Percentiles rank a stretch among this genome's conserved stretches.
These are phyloP conservation scores for Drosophila miranda DNA, from an alignment of 1,140 invertebrate species.

Conservation along the genomic window DNA sequence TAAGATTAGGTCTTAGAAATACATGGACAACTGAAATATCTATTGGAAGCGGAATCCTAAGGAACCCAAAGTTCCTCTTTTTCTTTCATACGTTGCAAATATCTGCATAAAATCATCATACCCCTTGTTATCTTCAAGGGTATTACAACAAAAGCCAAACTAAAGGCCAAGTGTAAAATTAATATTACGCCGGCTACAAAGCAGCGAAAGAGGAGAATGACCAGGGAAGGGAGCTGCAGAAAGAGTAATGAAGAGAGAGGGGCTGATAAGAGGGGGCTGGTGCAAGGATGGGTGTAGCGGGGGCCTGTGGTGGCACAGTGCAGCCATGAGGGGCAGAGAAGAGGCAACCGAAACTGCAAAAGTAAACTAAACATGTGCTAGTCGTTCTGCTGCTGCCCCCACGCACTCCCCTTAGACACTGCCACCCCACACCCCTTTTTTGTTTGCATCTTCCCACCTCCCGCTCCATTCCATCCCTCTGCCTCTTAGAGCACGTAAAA, in stretches of 20 bases:
- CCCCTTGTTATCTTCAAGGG: too few relatives aligned
- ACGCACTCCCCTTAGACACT: conserved; percentile 1
- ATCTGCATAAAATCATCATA: too few relatives aligned
- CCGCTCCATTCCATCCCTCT: conserved; percentile 4
- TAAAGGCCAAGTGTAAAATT: conserved; percentile 81
- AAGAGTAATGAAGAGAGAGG: not conserved
- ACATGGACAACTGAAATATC: too few relatives aligned
- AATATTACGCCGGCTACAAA: conserved; percentile 66
- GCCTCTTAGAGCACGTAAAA: conserved; percentile 48
- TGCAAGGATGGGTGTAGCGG: too few relatives aligned
- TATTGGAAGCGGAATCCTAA: too few relatives aligned
- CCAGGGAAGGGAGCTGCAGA: not conserved
- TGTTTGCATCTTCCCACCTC: conserved; percentile 9
- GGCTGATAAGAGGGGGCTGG: not conserved
- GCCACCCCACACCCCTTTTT: conserved; percentile 11
- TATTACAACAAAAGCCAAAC: conserved; percentile 46
- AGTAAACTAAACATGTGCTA: conserved; percentile 80
- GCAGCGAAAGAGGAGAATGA: not conserved
- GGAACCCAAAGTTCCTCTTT: too few relatives aligned
- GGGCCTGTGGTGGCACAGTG: too few relatives aligned
- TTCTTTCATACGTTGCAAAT: too few relatives aligned
- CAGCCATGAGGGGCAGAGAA: conserved; percentile 30
- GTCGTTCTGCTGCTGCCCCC: conserved; percentile 57
- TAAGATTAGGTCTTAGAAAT: too few relatives aligned
- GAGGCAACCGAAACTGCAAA: conserved; percentile 78